A percentile compares a stretch with the other conserved stretches of the same genome.
Evolutionary conservation across 2,797 vertebrate genomes (phyloP).

Genomic region (Sciaenops ocellatus): DNA sequence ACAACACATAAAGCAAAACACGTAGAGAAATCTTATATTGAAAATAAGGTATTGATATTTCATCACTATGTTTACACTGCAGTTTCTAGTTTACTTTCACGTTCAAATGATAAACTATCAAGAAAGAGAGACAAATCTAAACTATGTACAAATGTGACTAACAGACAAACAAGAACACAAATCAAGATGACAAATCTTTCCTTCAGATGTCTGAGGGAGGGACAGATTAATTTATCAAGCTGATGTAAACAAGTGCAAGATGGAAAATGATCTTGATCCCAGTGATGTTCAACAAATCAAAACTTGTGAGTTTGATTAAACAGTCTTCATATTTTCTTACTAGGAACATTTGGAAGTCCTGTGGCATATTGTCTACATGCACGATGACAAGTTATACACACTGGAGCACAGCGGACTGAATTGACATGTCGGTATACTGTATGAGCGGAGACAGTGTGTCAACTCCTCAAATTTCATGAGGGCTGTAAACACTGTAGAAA

Average conservation of each 20-base stretch:
- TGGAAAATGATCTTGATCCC: background rate
- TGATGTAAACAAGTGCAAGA: slow-evolving; percentile 22
- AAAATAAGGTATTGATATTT: background rate
- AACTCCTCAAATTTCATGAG: background rate
- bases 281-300: background rate
- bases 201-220: background rate
- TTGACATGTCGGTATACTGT: background rate
- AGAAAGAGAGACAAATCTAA: background rate
- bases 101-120: background rate
- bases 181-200: slow-evolving; percentile 17
- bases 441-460: background rate
- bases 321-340: background rate
- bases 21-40: background rate
- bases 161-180: slow-evolving; percentile 12
- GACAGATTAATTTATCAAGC: slow-evolving; percentile 10
- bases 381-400: background rate
- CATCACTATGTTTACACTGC: background rate
- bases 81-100: background rate
- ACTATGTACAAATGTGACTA: background rate
- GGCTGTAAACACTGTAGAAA: background rate
- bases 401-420: background rate
- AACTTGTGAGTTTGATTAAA: background rate
- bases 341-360: background rate
- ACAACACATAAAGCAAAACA: background rate
- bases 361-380: background rate